These are phyloP conservation scores for Selenia dentaria DNA, from an alignment of 2,888 invertebrate genomes.

Conservation along the genomic window DNA sequence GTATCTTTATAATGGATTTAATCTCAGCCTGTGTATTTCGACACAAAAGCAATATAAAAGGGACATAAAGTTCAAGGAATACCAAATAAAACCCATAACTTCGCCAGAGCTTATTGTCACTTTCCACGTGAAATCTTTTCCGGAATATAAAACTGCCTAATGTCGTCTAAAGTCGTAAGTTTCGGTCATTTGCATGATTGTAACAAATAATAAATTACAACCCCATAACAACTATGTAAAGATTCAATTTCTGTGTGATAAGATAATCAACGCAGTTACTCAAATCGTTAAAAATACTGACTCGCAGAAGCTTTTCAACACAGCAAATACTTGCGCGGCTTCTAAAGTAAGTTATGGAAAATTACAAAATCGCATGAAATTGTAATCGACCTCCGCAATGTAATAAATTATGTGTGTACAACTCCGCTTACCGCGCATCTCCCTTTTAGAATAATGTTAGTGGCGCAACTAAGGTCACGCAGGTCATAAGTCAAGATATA, in stretches of 20 bases:
- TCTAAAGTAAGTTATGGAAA: background rate
- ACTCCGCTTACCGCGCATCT: slow-evolving; percentile 17
- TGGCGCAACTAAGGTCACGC: slow-evolving; percentile 18
- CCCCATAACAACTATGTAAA: background rate
- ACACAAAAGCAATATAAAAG: too few species aligned
- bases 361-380: slow-evolving; percentile 7
- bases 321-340: background rate
- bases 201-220: background rate
- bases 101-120: too few species aligned
- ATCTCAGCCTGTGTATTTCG: too few species aligned
- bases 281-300: background rate
- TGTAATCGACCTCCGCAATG: slow-evolving; percentile 17
- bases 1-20: too few species aligned
- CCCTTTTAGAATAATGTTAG: background rate
- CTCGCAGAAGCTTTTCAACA: slow-evolving; percentile 14
- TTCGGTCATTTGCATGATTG: too few species aligned
- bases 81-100: too few species aligned
- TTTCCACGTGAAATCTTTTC: too few species aligned
- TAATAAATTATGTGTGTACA: slow-evolving; percentile 21
- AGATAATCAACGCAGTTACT: background rate
- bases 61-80: too few species aligned
- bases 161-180: too few species aligned
- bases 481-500: slow-evolving; percentile 23
- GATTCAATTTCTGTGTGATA: slow-evolving; percentile 11
- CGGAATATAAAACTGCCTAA: too few species aligned